Base-by-base conservation (phyloP, 2,113 vertebrate species). In the Triplophysa tibetana region DNA sequence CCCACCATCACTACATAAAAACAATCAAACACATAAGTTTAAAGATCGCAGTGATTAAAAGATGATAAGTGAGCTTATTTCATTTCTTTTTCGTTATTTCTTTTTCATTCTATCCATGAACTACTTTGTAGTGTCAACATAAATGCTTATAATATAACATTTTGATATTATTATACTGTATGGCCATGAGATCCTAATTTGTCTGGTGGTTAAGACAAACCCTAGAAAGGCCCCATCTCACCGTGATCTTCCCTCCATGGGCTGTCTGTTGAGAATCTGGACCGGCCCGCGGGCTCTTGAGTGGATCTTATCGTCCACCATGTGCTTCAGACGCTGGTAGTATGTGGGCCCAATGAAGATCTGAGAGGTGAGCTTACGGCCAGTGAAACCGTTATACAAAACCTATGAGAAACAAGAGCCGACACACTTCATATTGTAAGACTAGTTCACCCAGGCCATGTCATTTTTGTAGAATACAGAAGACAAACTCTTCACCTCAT, bases 281-380 rank as follows among this genome's bases (percentile, higher is more conserved):
- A 99, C 97, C 0, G 98, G 98, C 2, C 98, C 98, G n/a, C 98
- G 89, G 52, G 98, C 98, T 78, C 97, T 92, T 1, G 97, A 99
- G 90, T 99, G 98, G 89, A 99, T 99, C 90, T 99, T 99, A 82
- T 99, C 98, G 43, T 99, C 98, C 80, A 98, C 98, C 98, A 99
- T 99, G 82, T 99, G 97, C 86, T 99, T 99, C 81, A 99, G 88
- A 16, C 98, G 94, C 87, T 99, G 97, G 76, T 99, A 99, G 23
- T 99, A 99, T 0, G 98, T 99, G 3, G 98, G 97, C 0, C 98
- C 98, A 48, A 99, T 95, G 88, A 99, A 99, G 86, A 99, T 99
- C 89, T 99, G 98, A 1, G 98, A 99, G 10, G 97, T 99, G 83
- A 99, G 94, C 89, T 99, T 99, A 70, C 98, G 94, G 19, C 98